Conservation (phyloP, 2,113 vertebrate species). For the Lethenteron reissneri region DNA sequence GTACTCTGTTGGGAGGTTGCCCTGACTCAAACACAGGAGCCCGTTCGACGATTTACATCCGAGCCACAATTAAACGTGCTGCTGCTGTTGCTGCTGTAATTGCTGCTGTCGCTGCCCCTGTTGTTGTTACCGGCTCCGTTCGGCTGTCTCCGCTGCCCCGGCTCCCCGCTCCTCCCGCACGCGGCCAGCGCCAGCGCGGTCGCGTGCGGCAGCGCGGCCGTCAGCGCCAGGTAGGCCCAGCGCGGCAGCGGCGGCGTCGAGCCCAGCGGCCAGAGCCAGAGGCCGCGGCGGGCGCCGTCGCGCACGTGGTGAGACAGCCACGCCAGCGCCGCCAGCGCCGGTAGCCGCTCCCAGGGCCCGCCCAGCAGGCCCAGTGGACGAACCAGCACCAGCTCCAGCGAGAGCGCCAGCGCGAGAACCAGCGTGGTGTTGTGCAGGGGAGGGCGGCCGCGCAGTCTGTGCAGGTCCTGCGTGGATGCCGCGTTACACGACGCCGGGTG, state of each 20-base stretch:
- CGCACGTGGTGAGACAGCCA: constrained; percentile 75
- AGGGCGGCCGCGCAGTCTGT: constrained; percentile 24
- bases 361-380: constrained; percentile 53
- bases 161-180: neutral
- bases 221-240: constrained; percentile 69
- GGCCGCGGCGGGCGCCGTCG: constrained; percentile 59
- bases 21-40: no score
- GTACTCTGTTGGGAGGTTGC: no score
- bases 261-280: constrained; percentile 79
- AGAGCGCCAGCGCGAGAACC: constrained; percentile 46
- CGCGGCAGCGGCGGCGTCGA: constrained; percentile 65
- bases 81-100: no score
- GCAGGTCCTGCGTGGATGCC: no score
- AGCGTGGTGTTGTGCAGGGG: constrained; percentile 71
- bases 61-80: no score
- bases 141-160: no score
- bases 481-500: no score
- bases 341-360: constrained; percentile 67
- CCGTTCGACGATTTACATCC: no score
- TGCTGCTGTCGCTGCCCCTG: no score
- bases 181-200: neutral
- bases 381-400: constrained; percentile 42
- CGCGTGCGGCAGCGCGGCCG: constrained; percentile 53
- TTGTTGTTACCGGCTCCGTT: no score
- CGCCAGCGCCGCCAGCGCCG: constrained; percentile 81